Conservation (phyloP, 2,797 vertebrate species). For the Hypotaenidia philippensis region DNA sequence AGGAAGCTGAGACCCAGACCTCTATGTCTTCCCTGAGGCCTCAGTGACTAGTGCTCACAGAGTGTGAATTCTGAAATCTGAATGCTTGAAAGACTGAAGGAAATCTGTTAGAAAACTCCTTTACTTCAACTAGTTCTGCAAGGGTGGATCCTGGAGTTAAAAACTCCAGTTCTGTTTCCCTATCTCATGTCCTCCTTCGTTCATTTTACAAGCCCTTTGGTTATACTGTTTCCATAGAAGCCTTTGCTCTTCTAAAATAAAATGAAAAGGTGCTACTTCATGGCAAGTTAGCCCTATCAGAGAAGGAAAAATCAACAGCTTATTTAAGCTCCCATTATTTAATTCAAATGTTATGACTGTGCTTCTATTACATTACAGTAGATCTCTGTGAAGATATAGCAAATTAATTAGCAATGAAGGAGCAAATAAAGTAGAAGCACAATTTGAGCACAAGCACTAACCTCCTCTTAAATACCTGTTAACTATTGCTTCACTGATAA, state of each 20-base stretch:
- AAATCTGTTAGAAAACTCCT: not conserved
- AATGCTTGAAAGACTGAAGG: not conserved
- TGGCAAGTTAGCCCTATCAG: slow-evolving; percentile 31
- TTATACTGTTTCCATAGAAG: not conserved
- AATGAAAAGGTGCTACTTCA: not conserved
- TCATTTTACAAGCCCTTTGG: not conserved
- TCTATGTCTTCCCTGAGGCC: not conserved
- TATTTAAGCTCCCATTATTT: slow-evolving; percentile 48
- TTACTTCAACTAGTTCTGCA: not conserved
- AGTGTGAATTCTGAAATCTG: not conserved
- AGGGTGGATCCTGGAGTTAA: not conserved
- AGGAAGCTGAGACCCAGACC: not conserved
- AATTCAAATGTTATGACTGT: slow-evolving; percentile 29
- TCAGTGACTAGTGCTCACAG: not conserved
- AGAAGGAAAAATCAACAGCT: slow-evolving; percentile 42
- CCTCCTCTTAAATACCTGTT: slow-evolving; percentile 49
- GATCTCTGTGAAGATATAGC: slow-evolving; percentile 3
- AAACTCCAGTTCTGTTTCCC: not conserved
- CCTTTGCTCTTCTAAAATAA: not conserved
- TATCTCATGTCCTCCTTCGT: not conserved
- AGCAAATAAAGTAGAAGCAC: slow-evolving; percentile 45
- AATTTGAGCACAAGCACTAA: not conserved
- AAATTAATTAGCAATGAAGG: slow-evolving; percentile 66
- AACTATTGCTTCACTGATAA: slow-evolving; percentile 20
- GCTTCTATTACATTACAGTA: not conserved